Conservation (phyloP, 2,797 vertebrate species). For the Hypotaenidia okinawae region DNA sequence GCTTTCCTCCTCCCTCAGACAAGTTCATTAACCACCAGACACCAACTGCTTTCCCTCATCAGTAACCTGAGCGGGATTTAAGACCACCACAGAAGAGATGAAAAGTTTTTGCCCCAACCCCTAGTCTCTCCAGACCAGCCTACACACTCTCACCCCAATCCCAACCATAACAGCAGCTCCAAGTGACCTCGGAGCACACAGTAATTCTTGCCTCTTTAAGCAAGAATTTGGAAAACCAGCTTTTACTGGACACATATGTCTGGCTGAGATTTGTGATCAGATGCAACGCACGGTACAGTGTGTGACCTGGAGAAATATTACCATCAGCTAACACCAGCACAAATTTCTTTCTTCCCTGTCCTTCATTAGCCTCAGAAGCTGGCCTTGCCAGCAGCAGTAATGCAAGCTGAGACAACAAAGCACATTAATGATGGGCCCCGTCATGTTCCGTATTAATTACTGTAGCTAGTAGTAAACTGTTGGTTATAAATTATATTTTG, state of each 20-base stretch:
- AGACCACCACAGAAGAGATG: not conserved
- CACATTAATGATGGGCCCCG: constrained; percentile 45
- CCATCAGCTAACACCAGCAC: constrained; percentile 31
- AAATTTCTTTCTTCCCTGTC: constrained; percentile 41
- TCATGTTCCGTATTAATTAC: constrained; percentile 54
- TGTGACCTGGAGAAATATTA: constrained; percentile 47
- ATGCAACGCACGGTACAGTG: not conserved
- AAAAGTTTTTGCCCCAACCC: not conserved
- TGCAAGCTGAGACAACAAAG: constrained; percentile 50
- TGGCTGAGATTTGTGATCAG: constrained; percentile 42
- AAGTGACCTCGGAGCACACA: not conserved
- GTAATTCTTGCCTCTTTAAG: not conserved
- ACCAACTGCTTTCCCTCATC: not conserved
- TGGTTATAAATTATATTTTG: constrained; percentile 57
- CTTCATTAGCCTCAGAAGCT: constrained; percentile 56
- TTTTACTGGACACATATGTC: not conserved
- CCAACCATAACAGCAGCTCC: rapidly evolving
- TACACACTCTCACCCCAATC: not conserved
- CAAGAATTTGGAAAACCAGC: constrained; percentile 13
- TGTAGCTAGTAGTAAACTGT: constrained; percentile 39
- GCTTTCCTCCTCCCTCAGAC: not conserved
- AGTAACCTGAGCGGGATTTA: not conserved
- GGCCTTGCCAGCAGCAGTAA: constrained; percentile 57
- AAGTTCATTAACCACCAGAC: not conserved
- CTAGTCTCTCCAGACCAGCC: not conserved